Percentiles rank a stretch among this genome's conserved stretches.
These are phyloP conservation scores for Graptemys geographica DNA, from an alignment of 2,797 vertebrate species.

Conservation along the genomic window DNA sequence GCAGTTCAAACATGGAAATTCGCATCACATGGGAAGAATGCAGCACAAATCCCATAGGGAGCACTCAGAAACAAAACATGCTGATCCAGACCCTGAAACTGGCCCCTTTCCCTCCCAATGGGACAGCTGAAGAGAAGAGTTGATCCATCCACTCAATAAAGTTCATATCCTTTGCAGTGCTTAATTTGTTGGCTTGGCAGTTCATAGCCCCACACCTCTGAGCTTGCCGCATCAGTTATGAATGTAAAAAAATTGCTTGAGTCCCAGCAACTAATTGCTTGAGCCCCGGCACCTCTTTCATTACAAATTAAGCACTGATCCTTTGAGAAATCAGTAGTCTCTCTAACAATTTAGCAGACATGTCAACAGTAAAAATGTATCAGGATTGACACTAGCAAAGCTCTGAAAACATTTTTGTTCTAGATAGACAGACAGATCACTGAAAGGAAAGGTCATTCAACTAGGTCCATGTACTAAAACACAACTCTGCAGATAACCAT, in stretches of 20 bases:
- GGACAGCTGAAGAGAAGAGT: background rate
- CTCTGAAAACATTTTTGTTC: background rate
- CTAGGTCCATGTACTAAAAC: background rate
- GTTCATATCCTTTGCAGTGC: background rate
- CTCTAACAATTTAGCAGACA: background rate
- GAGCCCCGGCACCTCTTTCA: too few species aligned
- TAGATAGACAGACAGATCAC: background rate
- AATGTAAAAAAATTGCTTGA: too few species aligned
- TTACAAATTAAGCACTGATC: background rate
- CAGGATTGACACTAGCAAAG: background rate
- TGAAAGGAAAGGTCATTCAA: background rate
- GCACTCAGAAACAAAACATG: background rate
- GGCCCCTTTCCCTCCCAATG: background rate
- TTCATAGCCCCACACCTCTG: too few species aligned
- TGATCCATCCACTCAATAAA: background rate
- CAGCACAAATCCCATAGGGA: background rate
- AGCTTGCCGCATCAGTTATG: too few species aligned
- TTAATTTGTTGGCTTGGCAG: too few species aligned
- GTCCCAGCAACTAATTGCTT: too few species aligned
- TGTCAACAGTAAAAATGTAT: background rate
- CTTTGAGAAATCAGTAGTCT: background rate
- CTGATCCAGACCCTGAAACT: background rate
- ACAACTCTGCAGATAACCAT: background rate
- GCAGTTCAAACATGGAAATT: background rate
- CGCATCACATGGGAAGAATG: background rate